Base-by-base conservation (phyloP, 1,140 invertebrate species). In the Drosophila santomea region DNA sequence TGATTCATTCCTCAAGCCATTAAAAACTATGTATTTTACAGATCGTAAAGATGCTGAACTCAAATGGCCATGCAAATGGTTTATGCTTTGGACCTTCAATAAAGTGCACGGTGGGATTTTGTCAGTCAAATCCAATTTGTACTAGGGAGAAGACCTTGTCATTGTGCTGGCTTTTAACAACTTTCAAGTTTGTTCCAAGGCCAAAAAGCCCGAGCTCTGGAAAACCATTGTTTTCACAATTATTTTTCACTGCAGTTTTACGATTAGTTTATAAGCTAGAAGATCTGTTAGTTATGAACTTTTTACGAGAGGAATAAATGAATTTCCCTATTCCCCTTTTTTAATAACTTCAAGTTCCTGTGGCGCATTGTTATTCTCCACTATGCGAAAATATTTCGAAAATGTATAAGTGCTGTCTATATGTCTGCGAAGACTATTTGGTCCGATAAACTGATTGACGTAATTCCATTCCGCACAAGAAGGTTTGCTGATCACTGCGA, bases 151-250 rank as follows among this genome's bases (percentile, higher is more conserved):
- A 68, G 71, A 57, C 71, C 73, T 75, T 41, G 61, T 41, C 47
- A 75, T 75, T 75, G 73, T 66, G 66, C 39, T 58, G 72, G 72
- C 47, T 75, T 75, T 66, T 74, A 71, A 66, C 71, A 66, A 57
- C 59, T 58, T 69, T 71, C 51, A 56, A 50, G 64, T 43, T 58
- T 71, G 17, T 15, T 3, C 28, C 36, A 56, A 71, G 63, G 67
- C 63, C 39, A 25, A 23, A 28, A 41, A 23, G 43, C 12, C 10
- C 7, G 8, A 44, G 39, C 20, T 44, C 15, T 58, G 25, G 2
- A 38, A 71, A 69, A 69, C 23, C 45, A 58, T 39, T 64, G 61
- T 28, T 32, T 32, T 32, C 8, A 14, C 38, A 39, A 39, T 14
- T 39, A 14, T 14, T 39, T 39, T 39, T 39, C 38, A 39, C 38